Evolutionary conservation across 2,888 invertebrate species (phyloP).

Genomic region (Drosophila austrosaltans): DNA sequence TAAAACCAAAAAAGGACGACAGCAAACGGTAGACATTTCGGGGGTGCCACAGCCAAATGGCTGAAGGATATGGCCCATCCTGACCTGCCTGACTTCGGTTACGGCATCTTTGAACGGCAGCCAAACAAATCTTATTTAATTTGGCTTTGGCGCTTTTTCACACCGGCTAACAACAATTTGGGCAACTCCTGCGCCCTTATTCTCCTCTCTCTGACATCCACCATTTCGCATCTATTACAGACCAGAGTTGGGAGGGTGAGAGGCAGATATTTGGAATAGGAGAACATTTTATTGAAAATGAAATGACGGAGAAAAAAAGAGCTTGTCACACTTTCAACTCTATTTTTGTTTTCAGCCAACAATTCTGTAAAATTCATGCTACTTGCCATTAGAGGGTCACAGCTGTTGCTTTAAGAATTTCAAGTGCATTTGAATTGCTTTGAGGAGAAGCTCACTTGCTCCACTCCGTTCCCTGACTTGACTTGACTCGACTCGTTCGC

Average conservation of each 20-base stretch:
- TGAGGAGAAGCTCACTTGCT: slow-evolving; percentile 38
- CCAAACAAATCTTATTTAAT: slow-evolving; percentile 79
- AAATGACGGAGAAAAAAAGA: slow-evolving; percentile 17
- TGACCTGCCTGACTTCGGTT: slow-evolving; percentile 57
- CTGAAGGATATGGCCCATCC: slow-evolving; percentile 32
- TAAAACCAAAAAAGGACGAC: slow-evolving; percentile 36
- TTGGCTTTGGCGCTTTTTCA: slow-evolving; percentile 71
- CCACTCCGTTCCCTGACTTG: slow-evolving; percentile 22
- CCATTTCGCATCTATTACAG: not conserved
- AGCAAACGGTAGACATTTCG: slow-evolving; percentile 25
- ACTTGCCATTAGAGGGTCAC: slow-evolving; percentile 56
- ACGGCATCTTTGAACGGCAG: slow-evolving; percentile 63
- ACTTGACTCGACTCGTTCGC: slow-evolving; percentile 33
- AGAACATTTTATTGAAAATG: slow-evolving; percentile 1
- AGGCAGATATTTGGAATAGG: not conserved
- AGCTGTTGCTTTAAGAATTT: slow-evolving; percentile 77
- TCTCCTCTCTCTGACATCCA: not conserved
- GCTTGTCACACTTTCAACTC: slow-evolving; percentile 29
- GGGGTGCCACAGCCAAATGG: slow-evolving; percentile 12
- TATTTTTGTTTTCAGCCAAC: slow-evolving; percentile 5
- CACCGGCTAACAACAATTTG: slow-evolving; percentile 53
- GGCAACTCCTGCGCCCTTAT: slow-evolving; percentile 14
- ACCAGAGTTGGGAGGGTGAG: slow-evolving; percentile 25
- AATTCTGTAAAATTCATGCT: not conserved
- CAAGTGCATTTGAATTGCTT: slow-evolving; percentile 77